Evolutionary conservation across 2,888 invertebrate species (phyloP).

Genomic region (Eupithecia inturbata): DNA sequence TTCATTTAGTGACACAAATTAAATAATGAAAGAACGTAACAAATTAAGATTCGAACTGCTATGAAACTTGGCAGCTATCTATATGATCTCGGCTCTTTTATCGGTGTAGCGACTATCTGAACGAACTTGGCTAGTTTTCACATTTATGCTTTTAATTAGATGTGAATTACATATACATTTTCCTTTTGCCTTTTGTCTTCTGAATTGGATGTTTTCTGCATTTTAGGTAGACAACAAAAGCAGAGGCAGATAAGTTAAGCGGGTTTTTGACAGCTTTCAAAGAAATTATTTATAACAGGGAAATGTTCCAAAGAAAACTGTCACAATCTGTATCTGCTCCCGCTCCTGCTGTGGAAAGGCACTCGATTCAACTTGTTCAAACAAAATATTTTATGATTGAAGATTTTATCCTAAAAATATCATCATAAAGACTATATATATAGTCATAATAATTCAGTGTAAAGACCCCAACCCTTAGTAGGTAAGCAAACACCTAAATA

Average conservation of each 20-base stretch:
- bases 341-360: neutral
- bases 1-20: constrained; percentile 59
- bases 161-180: no score
- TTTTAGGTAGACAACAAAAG: neutral
- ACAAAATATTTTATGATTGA: neutral
- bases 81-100: no score
- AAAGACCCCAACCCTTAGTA: constrained; percentile 27
- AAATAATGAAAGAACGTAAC: no score
- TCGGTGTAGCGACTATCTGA: no score
- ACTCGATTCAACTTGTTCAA: neutral
- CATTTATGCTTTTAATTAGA: no score
- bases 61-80: no score
- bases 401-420: constrained; percentile 2
- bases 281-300: neutral
- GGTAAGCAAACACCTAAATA: constrained; percentile 55
- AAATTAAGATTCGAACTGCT: no score
- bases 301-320: neutral
- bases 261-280: neutral
- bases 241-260: neutral
- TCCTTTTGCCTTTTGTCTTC: no score
- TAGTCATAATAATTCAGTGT: no score
- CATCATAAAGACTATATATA: constrained; percentile 21
- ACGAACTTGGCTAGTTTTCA: no score
- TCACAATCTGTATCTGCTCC: neutral
- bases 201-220: neutral